Percentiles rank a stretch among this genome's conserved stretches.
phyloP scores from a whole-genome alignment of 2,888 invertebrate species.

The Phaonia tiefii region DNA sequence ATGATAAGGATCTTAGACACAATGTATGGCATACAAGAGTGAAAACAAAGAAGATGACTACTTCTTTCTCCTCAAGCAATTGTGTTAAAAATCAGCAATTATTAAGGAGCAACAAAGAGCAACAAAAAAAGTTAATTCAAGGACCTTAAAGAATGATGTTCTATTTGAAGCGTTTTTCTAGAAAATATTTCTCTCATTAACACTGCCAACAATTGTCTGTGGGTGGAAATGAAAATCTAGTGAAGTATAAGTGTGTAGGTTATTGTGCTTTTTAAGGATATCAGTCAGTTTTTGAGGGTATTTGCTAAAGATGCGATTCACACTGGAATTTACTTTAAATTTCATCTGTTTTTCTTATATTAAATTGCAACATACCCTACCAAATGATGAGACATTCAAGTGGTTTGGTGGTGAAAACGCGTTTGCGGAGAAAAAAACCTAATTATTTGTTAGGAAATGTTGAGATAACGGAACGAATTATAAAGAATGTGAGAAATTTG shows the following conservation, averaged over 20 bases:
- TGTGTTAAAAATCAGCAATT: slow-evolving; percentile 62
- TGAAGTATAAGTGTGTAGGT: no score
- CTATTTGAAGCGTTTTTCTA: background rate
- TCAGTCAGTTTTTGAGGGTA: background rate
- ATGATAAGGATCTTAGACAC: slow-evolving; percentile 14
- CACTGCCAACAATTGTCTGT: slow-evolving; percentile 8
- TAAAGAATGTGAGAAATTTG: background rate
- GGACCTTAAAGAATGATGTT: background rate
- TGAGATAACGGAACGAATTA: background rate
- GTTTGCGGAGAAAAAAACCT: no score
- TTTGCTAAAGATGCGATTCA: background rate
- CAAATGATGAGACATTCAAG: no score
- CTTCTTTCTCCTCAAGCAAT: slow-evolving; percentile 26
- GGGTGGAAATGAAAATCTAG: no score
- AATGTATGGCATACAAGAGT: background rate
- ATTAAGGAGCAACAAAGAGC: slow-evolving; percentile 34
- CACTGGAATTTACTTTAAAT: background rate
- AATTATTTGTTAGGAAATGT: background rate
- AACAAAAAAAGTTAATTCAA: background rate
- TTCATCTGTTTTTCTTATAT: background rate
- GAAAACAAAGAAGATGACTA: slow-evolving; percentile 6
- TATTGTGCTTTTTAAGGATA: background rate
- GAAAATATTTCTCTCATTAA: slow-evolving; percentile 33
- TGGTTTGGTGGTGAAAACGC: no score
- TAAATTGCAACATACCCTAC: no score